phyloP scores from a whole-genome alignment of 2,888 invertebrate genomes.

The Blera fallax region DNA sequence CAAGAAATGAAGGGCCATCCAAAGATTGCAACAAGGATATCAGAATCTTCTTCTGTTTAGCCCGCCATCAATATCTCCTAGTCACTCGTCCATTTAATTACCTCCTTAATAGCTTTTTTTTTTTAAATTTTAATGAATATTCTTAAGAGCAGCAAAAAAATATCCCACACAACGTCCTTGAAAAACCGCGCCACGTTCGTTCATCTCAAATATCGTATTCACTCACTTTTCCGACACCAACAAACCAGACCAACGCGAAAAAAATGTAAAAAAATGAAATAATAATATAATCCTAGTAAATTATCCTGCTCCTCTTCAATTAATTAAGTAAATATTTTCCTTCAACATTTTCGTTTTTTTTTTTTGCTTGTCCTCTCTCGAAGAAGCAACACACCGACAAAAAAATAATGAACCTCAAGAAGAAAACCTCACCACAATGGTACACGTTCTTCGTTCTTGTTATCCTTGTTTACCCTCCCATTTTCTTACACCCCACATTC shows the following conservation, averaged over 20 bases:
- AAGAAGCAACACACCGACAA: not conserved
- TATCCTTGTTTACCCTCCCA: slow-evolving; percentile 41
- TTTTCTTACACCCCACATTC: not conserved
- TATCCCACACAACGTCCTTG: not conserved
- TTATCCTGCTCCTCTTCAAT: slow-evolving; percentile 68
- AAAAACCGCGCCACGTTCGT: not conserved
- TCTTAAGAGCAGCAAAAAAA: not conserved
- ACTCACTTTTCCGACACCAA: not conserved
- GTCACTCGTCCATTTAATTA: not conserved
- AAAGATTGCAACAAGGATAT: too few relatives aligned
- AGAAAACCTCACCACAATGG: slow-evolving; percentile 43
- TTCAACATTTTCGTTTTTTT: slow-evolving; percentile 27
- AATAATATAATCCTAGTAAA: slow-evolving; percentile 68
- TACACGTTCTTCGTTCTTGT: slow-evolving; percentile 41
- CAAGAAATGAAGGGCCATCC: too few relatives aligned
- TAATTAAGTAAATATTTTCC: slow-evolving; percentile 71
- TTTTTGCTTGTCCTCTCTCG: not conserved
- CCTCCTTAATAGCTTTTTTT: not conserved
- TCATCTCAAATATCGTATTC: not conserved
- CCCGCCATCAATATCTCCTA: too few relatives aligned
- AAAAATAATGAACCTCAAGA: not conserved
- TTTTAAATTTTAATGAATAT: not conserved
- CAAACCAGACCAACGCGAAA: not conserved
- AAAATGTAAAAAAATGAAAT: slow-evolving; percentile 12
- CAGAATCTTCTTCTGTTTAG: too few relatives aligned